Base-by-base conservation (phyloP, 2,888 invertebrate species). In the Cephus runcator region DNA sequence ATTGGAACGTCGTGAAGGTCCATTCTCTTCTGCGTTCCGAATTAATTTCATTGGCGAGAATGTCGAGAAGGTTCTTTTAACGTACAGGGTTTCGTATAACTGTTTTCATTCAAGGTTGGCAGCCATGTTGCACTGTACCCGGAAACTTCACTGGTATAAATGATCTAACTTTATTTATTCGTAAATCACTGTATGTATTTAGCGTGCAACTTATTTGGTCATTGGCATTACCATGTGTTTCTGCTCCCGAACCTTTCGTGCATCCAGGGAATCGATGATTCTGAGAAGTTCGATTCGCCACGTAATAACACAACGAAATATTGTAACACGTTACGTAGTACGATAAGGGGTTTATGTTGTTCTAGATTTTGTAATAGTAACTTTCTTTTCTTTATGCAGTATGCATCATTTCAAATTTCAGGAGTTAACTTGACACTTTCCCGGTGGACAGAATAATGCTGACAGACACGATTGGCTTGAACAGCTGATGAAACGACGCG, bases 401-500 rank as follows among this genome's bases (percentile, higher is more conserved):
- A 56, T 56, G 23, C 23, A 56, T 9, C 56, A 56, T 23, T 56
- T 56, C 56, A 56, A 56, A 56, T 56, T 56, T 23, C 56, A 56
- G 56, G 1, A 56, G 56, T 23, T 56, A 23, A 56, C 56, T 56
- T 56, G 56, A 56, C 56, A 56, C 56, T 56, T 56, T 56, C 56
- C 56, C 56, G 56, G 56, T 56, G 56, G 9, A 9, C 23, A 23
- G 56, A 56, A 9, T 23, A 56, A 56, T 56, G 56, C 56, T 56
- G 56, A 56, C 56, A 56, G 56, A 56, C 56, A 56, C 56, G 56
- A 23, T 56, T 23, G 56, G 79, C 76, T 76, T 77, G 78, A 81
- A 81, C 79, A 83, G 79, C 81, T 83, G 83, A 81, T 77, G 56
- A 69, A 77, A 79, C 35, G 75, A 74, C 34, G 56, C 56, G 23